Evolutionary conservation across 2,113 vertebrate species (phyloP), one percentile per base, ranked within the genome.

Genomic region (Amphilophus citrinellus): DNA sequence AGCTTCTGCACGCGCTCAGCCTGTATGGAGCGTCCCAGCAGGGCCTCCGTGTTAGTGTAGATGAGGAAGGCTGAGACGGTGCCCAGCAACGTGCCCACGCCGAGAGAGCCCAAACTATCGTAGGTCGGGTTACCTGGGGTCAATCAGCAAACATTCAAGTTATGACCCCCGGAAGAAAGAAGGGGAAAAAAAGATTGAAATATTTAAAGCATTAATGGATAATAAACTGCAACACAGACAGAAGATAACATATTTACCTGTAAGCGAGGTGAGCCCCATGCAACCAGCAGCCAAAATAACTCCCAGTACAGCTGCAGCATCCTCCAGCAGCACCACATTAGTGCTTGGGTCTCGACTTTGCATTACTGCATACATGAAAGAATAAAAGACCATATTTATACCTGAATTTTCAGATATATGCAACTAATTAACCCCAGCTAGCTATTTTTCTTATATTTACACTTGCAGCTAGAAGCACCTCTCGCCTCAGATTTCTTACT

Each of bases 301-400:
- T 2, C 98, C 98, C 61, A 99, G 90, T 27, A 99, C 98, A 56
- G 98, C 98, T 24, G 98, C 98, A 73, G 98, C 95, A 30, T 99
- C 98, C 91, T 99, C 98, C 94, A 99, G 91, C 78, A 99, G 94
- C 44, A 99, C 97, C 24, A 99, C 98, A 6, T 99, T 99, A 2
- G 98, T 99, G 82, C 98, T 99, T 10, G 98, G 98, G 91, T 99
- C 98, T 76, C 97, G 96, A 93, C 97, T 98, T 95, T 98, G 97
- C 93, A 98, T 97, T 1, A 99, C 98, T 99, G 93, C 7, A 87
- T 87, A 87, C 76, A 84, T 13, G 39, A 60, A 57, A 80, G 53
- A 68, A 63, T 0, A 13, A 10, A 39, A 63, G 14, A 47, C 11
- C 2, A 24, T 7, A 11, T n/a, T 77, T 50, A 50, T 1, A 11